phyloP scores from a whole-genome alignment of 2,888 invertebrate genomes.

The Clunio marinus region DNA sequence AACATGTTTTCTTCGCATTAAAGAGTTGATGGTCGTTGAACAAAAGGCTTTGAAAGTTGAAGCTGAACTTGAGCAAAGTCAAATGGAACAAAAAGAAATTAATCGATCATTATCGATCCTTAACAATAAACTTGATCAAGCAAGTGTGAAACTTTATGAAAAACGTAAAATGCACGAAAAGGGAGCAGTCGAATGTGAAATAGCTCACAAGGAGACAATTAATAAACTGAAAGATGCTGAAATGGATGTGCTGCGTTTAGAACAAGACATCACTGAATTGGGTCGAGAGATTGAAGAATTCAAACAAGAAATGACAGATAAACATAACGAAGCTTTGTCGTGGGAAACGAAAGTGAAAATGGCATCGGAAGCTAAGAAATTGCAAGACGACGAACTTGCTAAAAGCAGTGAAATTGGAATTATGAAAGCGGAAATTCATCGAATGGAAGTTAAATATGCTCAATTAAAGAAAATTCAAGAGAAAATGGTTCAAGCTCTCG shows the following conservation, averaged over 20 bases:
- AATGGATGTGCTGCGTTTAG: constrained; percentile 60
- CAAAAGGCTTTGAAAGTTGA: constrained; percentile 70
- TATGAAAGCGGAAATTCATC: constrained; percentile 77
- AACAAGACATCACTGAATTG: constrained; percentile 63
- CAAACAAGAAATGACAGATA: constrained; percentile 57
- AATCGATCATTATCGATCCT: constrained; percentile 58
- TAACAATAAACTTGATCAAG: constrained; percentile 58
- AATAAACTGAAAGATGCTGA: constrained; percentile 62
- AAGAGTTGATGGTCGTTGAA: constrained; percentile 57
- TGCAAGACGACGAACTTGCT: constrained; percentile 61
- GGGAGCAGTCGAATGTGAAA: constrained; percentile 56
- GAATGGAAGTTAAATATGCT: constrained; percentile 64
- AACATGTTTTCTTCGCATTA: constrained; percentile 34
- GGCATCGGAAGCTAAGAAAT: constrained; percentile 66
- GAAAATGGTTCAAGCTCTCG: constrained; percentile 57
- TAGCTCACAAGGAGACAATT: constrained; percentile 54
- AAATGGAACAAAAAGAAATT: constrained; percentile 56
- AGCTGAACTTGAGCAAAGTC: constrained; percentile 59
- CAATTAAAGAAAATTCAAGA: constrained; percentile 50
- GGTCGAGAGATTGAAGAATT: constrained; percentile 61
- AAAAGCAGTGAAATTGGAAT: constrained; percentile 66
- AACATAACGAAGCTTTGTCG: constrained; percentile 66
- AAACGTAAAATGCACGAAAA: constrained; percentile 55
- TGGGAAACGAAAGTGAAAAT: constrained; percentile 78
- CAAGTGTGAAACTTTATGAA: constrained; percentile 57